A percentile compares a stretch with the other conserved stretches of the same genome.
These are phyloP conservation scores for Heterochromis multidens DNA, from an alignment of 2,113 vertebrate genomes.

Conservation along the genomic window DNA sequence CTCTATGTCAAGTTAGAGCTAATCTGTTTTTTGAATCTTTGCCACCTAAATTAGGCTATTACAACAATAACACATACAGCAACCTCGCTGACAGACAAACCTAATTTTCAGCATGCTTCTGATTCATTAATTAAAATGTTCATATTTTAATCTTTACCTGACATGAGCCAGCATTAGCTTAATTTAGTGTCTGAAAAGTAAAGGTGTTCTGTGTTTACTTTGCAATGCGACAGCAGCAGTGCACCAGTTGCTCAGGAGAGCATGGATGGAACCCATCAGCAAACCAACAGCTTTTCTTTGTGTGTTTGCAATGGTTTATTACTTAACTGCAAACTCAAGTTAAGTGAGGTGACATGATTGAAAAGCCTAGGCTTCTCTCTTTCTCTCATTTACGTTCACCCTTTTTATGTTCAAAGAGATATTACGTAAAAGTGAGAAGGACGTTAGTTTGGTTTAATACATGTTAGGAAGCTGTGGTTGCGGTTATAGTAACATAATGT, in stretches of 20 bases:
- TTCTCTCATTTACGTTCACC: neutral
- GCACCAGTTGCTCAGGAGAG: fast-evolving
- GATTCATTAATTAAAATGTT: neutral
- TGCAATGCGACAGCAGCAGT: neutral
- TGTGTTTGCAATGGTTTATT: neutral
- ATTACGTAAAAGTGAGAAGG: neutral
- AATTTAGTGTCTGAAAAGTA: neutral
- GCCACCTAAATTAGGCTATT: neutral
- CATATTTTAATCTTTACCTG: neutral
- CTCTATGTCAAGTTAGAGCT: neutral
- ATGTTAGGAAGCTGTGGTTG: neutral
- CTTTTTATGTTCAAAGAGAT: too few relatives aligned
- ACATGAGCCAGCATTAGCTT: neutral
- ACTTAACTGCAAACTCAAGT: neutral
- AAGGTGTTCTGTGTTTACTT: fast-evolving
- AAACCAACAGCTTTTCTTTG: neutral
- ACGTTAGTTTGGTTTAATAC: neutral
- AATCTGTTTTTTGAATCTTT: too few relatives aligned
- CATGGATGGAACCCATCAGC: neutral
- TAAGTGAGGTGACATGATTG: neutral
- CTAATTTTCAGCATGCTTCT: neutral
- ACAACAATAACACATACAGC: neutral
- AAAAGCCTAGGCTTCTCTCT: neutral
- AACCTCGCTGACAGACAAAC: neutral
- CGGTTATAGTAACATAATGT: too few relatives aligned